These are phyloP conservation scores for Caenorhabditis uteleia DNA, from an alignment of 2,888 invertebrate species.

Conservation along the genomic window DNA sequence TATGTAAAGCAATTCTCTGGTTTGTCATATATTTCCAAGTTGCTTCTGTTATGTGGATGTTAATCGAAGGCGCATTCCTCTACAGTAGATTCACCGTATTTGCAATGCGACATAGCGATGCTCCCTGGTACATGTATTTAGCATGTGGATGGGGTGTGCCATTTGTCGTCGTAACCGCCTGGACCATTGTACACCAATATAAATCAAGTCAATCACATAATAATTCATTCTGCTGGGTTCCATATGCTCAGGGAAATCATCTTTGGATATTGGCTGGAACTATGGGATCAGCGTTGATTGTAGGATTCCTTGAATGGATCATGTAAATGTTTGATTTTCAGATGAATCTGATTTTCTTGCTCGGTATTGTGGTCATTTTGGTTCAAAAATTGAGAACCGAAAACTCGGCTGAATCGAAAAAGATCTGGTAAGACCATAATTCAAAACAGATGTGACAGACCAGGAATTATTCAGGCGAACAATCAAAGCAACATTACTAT, in stretches of 20 bases:
- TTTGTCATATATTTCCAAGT: slow-evolving; percentile 73
- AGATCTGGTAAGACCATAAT: slow-evolving; percentile 69
- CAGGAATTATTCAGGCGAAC: slow-evolving; percentile 69
- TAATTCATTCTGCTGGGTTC: slow-evolving; percentile 70
- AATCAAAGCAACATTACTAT: slow-evolving; percentile 74
- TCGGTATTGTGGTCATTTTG: slow-evolving; percentile 72
- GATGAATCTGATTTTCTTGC: slow-evolving; percentile 72
- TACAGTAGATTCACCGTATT: slow-evolving; percentile 72
- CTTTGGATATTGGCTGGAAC: slow-evolving; percentile 70
- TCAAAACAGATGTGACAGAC: slow-evolving; percentile 1
- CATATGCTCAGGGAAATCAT: slow-evolving; percentile 69
- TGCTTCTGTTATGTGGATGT: slow-evolving; percentile 76
- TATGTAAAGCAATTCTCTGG: slow-evolving; percentile 73
- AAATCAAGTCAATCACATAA: slow-evolving; percentile 42
- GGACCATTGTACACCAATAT: slow-evolving; percentile 71
- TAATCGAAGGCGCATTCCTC: slow-evolving; percentile 72
- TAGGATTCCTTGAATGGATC: too few species aligned
- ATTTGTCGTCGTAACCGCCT: slow-evolving; percentile 71
- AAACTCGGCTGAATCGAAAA: slow-evolving; percentile 72
- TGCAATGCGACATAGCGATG: slow-evolving; percentile 74
- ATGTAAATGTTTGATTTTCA: slow-evolving; percentile 68
- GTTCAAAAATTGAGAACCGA: slow-evolving; percentile 72
- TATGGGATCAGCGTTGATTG: slow-evolving; percentile 70
- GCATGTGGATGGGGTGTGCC: slow-evolving; percentile 76
- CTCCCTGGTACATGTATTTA: slow-evolving; percentile 74